These are phyloP conservation scores for Dendrocopos noguchii DNA, from an alignment of 2,113 vertebrate genomes.

Conservation along the genomic window DNA sequence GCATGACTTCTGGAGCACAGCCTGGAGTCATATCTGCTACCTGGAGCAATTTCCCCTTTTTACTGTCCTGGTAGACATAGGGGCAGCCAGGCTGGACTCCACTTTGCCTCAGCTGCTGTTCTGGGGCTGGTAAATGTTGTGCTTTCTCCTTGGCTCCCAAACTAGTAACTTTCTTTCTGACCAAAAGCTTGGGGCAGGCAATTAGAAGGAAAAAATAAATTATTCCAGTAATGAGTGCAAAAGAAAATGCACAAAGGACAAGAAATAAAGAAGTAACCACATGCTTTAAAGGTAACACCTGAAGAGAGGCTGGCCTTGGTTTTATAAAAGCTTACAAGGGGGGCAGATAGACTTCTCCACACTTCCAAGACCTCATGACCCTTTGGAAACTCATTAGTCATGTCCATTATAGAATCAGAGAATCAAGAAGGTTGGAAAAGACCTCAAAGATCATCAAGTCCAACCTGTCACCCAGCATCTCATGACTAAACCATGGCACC, in stretches of 20 bases:
- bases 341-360: neutral
- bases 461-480: too few species aligned
- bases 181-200: neutral
- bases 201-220: neutral
- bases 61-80: neutral
- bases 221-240: neutral
- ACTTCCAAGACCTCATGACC: neutral
- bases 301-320: neutral
- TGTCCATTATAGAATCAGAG: neutral
- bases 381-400: neutral
- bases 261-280: neutral
- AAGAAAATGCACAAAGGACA: neutral
- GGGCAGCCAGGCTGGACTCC: neutral
- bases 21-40: neutral
- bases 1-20: neutral
- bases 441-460: too few species aligned
- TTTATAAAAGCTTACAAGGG: neutral
- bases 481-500: too few species aligned
- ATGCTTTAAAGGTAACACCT: neutral
- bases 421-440: neutral
- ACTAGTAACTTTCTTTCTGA: neutral
- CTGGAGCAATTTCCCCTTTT: neutral
- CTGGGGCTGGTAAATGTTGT: neutral
- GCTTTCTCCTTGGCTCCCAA: fast-evolving
- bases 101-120: neutral